Conservation (phyloP, 1,140 invertebrate genomes). For the Drosophila lini region DNA sequence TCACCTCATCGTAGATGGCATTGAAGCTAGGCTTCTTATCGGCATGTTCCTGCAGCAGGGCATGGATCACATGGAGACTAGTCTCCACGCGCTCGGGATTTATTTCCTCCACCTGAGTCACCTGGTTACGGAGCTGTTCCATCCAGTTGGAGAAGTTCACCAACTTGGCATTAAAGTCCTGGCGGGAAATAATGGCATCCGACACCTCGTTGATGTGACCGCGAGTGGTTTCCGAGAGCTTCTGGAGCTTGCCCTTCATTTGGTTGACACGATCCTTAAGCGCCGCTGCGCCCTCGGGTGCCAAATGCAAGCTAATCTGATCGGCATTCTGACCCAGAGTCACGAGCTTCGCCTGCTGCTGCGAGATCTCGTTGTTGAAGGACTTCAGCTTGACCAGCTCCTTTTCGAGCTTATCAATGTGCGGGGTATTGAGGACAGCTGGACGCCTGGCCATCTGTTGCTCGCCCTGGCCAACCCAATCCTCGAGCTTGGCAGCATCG, state of each 20-base stretch:
- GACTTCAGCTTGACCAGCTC: conserved; percentile 90
- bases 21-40: conserved; percentile 91
- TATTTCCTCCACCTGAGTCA: conserved; percentile 92
- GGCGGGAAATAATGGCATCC: conserved; percentile 90
- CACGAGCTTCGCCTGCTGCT: conserved; percentile 92
- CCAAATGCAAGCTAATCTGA: conserved; percentile 89
- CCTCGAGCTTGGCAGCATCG: conserved; percentile 89
- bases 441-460: conserved; percentile 86
- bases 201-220: conserved; percentile 91
- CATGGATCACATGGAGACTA: conserved; percentile 91
- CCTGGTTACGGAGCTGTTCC: conserved; percentile 89
- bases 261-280: conserved; percentile 90
- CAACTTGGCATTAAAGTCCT: conserved; percentile 94
- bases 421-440: conserved; percentile 87
- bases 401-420: conserved; percentile 89
- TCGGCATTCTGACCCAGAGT: conserved; percentile 91
- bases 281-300: conserved; percentile 89
- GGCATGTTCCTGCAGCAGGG: conserved; percentile 91
- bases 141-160: conserved; percentile 94
- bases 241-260: conserved; percentile 89
- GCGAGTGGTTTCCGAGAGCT: conserved; percentile 89
- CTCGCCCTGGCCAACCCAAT: conserved; percentile 90
- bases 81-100: conserved; percentile 91
- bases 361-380: conserved; percentile 92
- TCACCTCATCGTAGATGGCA: conserved; percentile 92